Conservation (phyloP, 1,140 invertebrate species). For the Lucilia sericata region DNA sequence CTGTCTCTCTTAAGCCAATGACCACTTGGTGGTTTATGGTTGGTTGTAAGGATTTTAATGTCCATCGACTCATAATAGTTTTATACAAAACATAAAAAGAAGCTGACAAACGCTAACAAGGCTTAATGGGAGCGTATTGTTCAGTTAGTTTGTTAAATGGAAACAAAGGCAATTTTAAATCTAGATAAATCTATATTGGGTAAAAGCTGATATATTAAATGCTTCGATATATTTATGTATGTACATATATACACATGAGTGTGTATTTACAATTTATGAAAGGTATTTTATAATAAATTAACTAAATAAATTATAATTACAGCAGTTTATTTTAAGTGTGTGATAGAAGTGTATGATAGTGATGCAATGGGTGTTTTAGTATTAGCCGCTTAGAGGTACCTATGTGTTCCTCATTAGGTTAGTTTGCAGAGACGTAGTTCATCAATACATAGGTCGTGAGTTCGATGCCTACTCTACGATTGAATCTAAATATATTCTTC, state of each 20-base stretch:
- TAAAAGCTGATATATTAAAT: no score
- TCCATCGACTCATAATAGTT: not conserved
- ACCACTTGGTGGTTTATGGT: not conserved
- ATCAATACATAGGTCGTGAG: no score
- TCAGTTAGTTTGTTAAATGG: not conserved
- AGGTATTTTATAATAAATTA: not conserved
- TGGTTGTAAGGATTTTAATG: not conserved
- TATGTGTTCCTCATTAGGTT: not conserved
- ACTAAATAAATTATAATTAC: not conserved
- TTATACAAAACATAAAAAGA: not conserved
- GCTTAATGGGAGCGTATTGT: conserved; percentile 7
- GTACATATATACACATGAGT: no score
- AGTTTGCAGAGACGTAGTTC: not conserved
- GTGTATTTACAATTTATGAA: not conserved
- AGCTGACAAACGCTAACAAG: not conserved
- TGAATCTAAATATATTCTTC: no score
- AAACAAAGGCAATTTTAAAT: conserved; percentile 11
- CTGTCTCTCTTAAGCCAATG: not conserved
- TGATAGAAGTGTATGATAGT: not conserved
- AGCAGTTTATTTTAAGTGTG: not conserved
- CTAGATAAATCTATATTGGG: not conserved
- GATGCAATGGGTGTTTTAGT: not conserved
- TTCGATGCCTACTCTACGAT: no score
- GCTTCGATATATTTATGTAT: not conserved
- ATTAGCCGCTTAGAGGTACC: not conserved